Evolutionary conservation across 1,140 invertebrate genomes (phyloP), one percentile per base, ranked within the genome.

Genomic region (Babylonia areolata): DNA sequence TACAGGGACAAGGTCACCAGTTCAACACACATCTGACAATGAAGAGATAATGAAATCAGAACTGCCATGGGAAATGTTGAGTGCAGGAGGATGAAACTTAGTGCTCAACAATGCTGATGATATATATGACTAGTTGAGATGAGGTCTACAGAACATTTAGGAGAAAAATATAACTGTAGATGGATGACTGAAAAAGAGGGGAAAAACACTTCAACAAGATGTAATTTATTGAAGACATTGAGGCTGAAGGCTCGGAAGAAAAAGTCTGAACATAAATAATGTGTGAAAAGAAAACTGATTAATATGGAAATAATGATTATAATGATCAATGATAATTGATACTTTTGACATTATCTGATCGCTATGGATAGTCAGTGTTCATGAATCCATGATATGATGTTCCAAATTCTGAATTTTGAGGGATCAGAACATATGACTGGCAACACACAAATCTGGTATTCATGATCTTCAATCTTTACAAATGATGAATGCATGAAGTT

Each of bases 1-100:
- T 37, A 73, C 46, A 37, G 75, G 75, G 75, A 77, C 75, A 77
- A 77, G 75, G 75, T 77, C 75, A 77, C 75, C 75, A 77, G 35
- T 77, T 0, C 3, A 77, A 9, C 17, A 64, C 28, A 23, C 58
- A 64, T n/a, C 17, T 6, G 58, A 23, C 58, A 64, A 23, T 23
- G 15, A 64, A 64, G 58, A 77, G 39, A 37, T 40, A 28, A 20
- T 77, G 35, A 77, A 77, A 37, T 11, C n/a, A n/a, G n/a, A n/a
- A n/a, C n/a, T n/a, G n/a, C n/a, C n/a, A n/a, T n/a, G n/a, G n/a
- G n/a, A n/a, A n/a, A n/a, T n/a, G n/a, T n/a, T n/a, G n/a, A n/a
- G n/a, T 37, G 37, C 46, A 9, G 0, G 46, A 51, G 46, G 46
- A 51, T 12, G 17, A 51, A 51, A 2, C 46, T 12, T 51, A 51